Base-by-base conservation (phyloP, 2,113 vertebrate genomes). In the Rhinolophus ferrumequinum region DNA sequence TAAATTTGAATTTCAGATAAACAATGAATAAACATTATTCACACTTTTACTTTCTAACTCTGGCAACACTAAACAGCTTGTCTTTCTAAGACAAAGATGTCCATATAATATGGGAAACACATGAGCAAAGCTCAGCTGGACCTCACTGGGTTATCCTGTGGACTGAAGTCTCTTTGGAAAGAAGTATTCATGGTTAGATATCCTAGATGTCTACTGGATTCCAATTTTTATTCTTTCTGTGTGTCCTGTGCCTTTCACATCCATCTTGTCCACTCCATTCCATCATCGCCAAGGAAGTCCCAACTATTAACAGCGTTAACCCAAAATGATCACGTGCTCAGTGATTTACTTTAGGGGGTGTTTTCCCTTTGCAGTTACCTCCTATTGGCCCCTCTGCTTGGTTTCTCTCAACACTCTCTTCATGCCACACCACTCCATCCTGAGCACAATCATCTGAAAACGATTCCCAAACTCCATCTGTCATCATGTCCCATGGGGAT, bases 1-100 rank as follows among this genome's bases (percentile, higher is more conserved):
- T 70, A 56, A 76, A 38, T 88, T 54, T 93, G 72, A 62, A 60
- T 66, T 93, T 89, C 30, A 89, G 87, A 83, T 82, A 69, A 77
- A 80, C n/a, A 75, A 38, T 60, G 56, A 69, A 62, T 89, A 93
- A 41, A 82, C 52, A 30, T 95, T 50, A 19, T 82, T 52, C 11
- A 35, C 84, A 47, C 6, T 52, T 96, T 90, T n/a, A 60, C 47
- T 89, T 94, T 30, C 6, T 67, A 67, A 96, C 79, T 88, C 19
- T 93, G 87, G 18, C 1, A 91, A 75, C 1, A 52, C 30, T 76
- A 50, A 35, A 77, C 4, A 86, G 62, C 15, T n/a, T 30, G 8
- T 56, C 19, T 89, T 95, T 62, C 30, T 85, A 87, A 90, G 76
- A 52, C 9, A 44, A 12, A 64, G 44, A 26, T 75, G 28, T n/a